A percentile compares a stretch with the other conserved stretches of the same genome.
Evolutionary conservation across 1,140 invertebrate genomes (phyloP).

Genomic region (Drosophila jambulina): DNA sequence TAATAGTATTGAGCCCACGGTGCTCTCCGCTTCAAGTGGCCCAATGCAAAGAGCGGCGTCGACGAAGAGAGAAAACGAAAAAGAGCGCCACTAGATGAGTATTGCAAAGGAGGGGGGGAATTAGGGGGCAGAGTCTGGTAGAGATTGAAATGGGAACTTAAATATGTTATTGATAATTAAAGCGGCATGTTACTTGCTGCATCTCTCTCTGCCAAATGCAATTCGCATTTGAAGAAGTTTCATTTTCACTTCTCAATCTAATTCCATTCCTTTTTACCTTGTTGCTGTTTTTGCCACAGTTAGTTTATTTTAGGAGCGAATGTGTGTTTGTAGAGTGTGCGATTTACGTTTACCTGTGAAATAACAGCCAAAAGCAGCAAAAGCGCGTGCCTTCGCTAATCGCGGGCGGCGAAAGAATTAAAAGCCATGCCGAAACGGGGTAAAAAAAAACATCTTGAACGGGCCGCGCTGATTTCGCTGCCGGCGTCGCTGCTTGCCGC

Average conservation of each 20-base stretch:
- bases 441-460: constrained; percentile 58
- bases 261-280: neutral
- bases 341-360: constrained; percentile 31
- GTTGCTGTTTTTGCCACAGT: constrained; percentile 1
- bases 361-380: constrained; percentile 11
- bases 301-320: neutral
- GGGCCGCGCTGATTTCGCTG: constrained; percentile 59
- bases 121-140: neutral
- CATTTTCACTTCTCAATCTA: constrained; percentile 8
- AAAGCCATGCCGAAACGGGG: constrained; percentile 34
- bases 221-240: constrained; percentile 10
- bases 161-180: constrained; percentile 57
- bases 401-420: constrained; percentile 15
- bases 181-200: constrained; percentile 6
- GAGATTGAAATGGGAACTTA: constrained; percentile 23
- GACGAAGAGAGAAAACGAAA: constrained; percentile 3
- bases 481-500: constrained; percentile 13
- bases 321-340: constrained; percentile 8
- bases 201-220: constrained; percentile 18
- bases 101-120: neutral
- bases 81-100: constrained; percentile 1
- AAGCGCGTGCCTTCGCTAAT: constrained; percentile 19
- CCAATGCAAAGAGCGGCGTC: constrained; percentile 30
- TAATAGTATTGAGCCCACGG: constrained; percentile 9
- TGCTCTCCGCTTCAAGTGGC: constrained; percentile 25